Evolutionary conservation across 2,797 vertebrate species (phyloP), one percentile per base, ranked within the genome.

Genomic region (Lutra lutra): DNA sequence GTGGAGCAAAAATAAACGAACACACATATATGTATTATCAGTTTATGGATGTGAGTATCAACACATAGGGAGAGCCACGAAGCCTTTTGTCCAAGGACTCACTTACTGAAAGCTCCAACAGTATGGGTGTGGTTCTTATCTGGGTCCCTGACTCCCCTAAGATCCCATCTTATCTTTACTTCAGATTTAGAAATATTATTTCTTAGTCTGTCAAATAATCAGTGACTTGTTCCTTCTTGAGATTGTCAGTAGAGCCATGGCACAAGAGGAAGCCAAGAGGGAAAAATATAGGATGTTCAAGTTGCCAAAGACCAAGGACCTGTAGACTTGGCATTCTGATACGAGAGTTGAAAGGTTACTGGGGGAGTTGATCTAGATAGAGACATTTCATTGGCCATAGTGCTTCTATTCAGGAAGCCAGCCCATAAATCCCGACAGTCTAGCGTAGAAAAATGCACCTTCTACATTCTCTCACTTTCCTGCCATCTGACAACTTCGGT

Each of bases 401-500:
- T 21, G 43, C 35, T 89, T 92, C 88, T 94, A 40, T 78, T 94
- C 62, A 96, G 94, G 77, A 35, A 94, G 64, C 87, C 91, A 73
- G 38, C 84, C n/a, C 60, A 51, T 97, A 97, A 95, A 94, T 97
- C 78, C n/a, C 48, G 66, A 79, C 82, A 82, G 35, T 93, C 86
- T 64, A 25, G 68, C 13, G 40, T 43, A 86, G 72, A 92, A 96
- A 96, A 77, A 92, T 84, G 62, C 68, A 72, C 62, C 54, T 94
- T 94, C 84, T 46, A 66, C 89, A 83, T 38, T 15, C 56, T 25
- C 56, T 66, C 25, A 43, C 40, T 83, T 89, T 89, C 68, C 77
- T 88, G 27, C 46, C 20, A 35, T 32, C 66, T 64, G 82, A 1
- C 90, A 66, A 86, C 66, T 60, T 77, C 62, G 54, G 84, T 2